Percentiles rank a stretch among this genome's conserved stretches.
These are phyloP conservation scores for Isurus oxyrinchus DNA, from an alignment of 2,113 vertebrate genomes.

Conservation along the genomic window DNA sequence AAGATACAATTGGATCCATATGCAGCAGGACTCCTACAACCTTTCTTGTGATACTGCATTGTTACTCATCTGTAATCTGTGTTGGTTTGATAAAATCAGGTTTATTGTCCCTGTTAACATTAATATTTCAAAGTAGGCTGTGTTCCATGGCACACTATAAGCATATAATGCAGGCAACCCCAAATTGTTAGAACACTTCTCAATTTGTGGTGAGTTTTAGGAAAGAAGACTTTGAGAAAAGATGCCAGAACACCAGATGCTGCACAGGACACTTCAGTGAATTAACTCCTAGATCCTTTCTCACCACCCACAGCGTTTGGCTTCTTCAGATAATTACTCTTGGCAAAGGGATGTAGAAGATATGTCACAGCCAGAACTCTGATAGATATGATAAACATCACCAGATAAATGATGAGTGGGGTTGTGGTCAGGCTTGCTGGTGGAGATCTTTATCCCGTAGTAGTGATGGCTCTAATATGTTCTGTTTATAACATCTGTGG, in stretches of 20 bases:
- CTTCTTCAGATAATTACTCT: background rate
- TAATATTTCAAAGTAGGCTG: background rate
- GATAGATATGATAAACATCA: slow-evolving; percentile 11
- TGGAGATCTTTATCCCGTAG: slow-evolving; percentile 14
- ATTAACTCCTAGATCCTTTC: background rate
- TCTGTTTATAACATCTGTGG: slow-evolving; percentile 27
- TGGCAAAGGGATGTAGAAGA: slow-evolving; percentile 5
- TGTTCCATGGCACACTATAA: background rate
- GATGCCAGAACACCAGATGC: slow-evolving; percentile 12
- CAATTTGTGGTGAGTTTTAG: background rate
- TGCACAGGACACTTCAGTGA: background rate
- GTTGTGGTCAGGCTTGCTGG: slow-evolving; percentile 25
- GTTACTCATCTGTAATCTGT: background rate
- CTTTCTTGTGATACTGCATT: background rate
- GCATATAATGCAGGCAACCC: background rate
- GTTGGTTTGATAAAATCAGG: background rate
- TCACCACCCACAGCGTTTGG: slow-evolving; percentile 31
- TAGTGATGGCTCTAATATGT: background rate
- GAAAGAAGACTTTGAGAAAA: background rate
- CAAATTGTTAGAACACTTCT: background rate
- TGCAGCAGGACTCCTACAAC: background rate
- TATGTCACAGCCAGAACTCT: slow-evolving; percentile 14
- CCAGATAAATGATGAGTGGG: slow-evolving; percentile 20
- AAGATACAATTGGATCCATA: background rate
- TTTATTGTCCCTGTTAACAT: background rate